Evolutionary conservation across 2,888 invertebrate genomes (phyloP), one percentile per base, ranked within the genome.

Genomic region (Caenorhabditis afra): DNA sequence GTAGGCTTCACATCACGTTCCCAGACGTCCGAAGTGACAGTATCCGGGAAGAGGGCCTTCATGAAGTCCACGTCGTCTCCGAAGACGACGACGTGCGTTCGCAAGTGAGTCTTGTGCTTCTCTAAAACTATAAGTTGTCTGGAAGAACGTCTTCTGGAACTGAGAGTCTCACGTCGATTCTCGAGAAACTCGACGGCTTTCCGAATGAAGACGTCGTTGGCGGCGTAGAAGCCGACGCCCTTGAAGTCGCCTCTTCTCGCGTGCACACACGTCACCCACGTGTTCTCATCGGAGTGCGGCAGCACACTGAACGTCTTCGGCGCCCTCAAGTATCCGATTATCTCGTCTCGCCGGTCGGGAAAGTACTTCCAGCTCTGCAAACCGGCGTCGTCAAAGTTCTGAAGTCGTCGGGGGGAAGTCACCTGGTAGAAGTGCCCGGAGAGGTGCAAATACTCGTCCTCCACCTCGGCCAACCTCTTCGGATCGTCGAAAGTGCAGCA

Each of bases 321-420:
- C 1, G 41, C 20, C 14, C 14, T 18, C 41, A 57, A 22, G 14
- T n/a, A 57, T 3, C 57, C 14, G 4, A 57, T 1, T 3, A 57
- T 57, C 41, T 57, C 57, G 5, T 41, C 22, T 20, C 57, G 57
- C 4, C 3, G 16, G 5, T 14, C 14, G 1, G 57, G 22, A 22
- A 57, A 57, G 22, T 57, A 57, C 22, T 57, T 57, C 57, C 57
- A 57, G 22, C 57, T 57, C 57, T 57, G 57, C 22, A 57, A 57
- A 41, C 22, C 2, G 7, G 35, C 53, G 29, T 18, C 16, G 14
- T 53, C 10, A 14, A 3, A 29, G 1, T 52, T 52, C 10, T n/a
- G 14, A n/a, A n/a, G 5, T 44, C 16, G n/a, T n/a, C n/a, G n/a
- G n/a, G n/a, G n/a, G n/a, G 44, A 44, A n/a, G 16, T 44, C 10